Evolutionary conservation across 2,797 vertebrate species (phyloP).

Genomic region (Phoeniculus purpureus): DNA sequence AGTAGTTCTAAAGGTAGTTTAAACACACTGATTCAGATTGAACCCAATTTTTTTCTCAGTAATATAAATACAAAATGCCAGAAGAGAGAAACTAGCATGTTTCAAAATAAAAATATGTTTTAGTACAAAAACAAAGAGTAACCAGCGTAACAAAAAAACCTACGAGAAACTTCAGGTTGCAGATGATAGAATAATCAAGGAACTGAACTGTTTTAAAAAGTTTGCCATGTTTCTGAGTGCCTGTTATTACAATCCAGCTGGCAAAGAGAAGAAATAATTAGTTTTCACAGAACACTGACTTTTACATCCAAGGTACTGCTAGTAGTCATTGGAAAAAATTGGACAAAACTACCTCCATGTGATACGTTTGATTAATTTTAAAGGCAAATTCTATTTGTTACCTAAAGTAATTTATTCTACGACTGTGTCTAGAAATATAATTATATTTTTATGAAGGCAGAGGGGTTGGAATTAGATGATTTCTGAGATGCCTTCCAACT

Average conservation of each 20-base stretch:
- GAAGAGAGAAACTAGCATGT: background rate
- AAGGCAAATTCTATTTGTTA: slow-evolving; percentile 68
- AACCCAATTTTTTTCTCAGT: background rate
- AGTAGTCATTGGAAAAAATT: slow-evolving; percentile 58
- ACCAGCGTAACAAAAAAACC: background rate
- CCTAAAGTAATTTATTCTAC: slow-evolving; percentile 64
- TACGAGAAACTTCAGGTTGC: background rate
- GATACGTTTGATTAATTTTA: slow-evolving; percentile 68
- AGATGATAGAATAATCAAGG: background rate
- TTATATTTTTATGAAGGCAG: slow-evolving; percentile 25
- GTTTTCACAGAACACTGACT: slow-evolving; percentile 73
- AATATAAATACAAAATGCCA: background rate
- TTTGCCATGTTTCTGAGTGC: slow-evolving; percentile 11
- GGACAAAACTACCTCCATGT: slow-evolving; percentile 39
- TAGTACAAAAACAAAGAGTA: background rate
- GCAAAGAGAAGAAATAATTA: slow-evolving; percentile 75
- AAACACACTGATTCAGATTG: background rate
- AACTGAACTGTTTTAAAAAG: slow-evolving; percentile 26
- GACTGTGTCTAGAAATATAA: slow-evolving; percentile 32
- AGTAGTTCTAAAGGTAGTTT: background rate
- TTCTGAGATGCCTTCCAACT: too few species aligned
- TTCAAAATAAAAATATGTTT: background rate
- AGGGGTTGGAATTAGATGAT: too few species aligned
- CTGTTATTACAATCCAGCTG: slow-evolving; percentile 50
- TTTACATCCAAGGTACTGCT: slow-evolving; percentile 67